Evolutionary conservation across 2,797 vertebrate species (phyloP).

Genomic region (Bufotes viridis): DNA sequence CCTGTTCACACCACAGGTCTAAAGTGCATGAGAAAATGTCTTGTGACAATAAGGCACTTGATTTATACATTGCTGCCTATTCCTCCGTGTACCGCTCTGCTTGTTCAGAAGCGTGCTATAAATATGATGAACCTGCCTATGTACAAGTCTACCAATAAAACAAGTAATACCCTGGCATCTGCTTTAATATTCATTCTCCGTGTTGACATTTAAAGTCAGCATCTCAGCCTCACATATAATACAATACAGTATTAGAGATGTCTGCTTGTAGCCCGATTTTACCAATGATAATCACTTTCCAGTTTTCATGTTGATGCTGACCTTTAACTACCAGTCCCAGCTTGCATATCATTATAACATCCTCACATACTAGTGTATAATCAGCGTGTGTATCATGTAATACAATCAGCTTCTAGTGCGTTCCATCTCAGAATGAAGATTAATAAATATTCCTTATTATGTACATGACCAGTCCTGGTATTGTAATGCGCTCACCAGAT

Average conservation of each 20-base stretch:
- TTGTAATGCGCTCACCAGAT: background rate
- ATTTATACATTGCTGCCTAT: background rate
- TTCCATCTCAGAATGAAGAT: background rate
- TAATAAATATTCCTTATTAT: background rate
- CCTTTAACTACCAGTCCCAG: background rate
- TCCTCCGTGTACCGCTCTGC: background rate
- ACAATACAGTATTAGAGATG: constrained; percentile 13
- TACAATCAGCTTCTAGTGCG: background rate
- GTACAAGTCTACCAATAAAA: constrained; percentile 20
- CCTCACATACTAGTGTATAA: background rate
- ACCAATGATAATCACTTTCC: constrained; percentile 14
- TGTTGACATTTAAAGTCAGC: constrained; percentile 28
- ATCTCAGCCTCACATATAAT: constrained; percentile 10
- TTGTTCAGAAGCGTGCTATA: constrained; percentile 23
- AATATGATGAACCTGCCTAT: constrained; percentile 24
- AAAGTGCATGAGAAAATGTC: background rate
- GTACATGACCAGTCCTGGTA: background rate
- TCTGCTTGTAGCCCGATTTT: constrained; percentile 14
- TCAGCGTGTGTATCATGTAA: background rate
- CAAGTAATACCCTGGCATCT: constrained; percentile 8
- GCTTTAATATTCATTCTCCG: constrained; percentile 10
- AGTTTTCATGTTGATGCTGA: background rate
- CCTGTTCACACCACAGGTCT: background rate
- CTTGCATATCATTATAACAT: background rate
- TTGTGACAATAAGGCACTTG: constrained; percentile 4